A percentile compares a stretch with the other conserved stretches of the same genome.
These are phyloP conservation scores for Fragum fragum DNA, from an alignment of 2,888 invertebrate genomes.

Conservation along the genomic window DNA sequence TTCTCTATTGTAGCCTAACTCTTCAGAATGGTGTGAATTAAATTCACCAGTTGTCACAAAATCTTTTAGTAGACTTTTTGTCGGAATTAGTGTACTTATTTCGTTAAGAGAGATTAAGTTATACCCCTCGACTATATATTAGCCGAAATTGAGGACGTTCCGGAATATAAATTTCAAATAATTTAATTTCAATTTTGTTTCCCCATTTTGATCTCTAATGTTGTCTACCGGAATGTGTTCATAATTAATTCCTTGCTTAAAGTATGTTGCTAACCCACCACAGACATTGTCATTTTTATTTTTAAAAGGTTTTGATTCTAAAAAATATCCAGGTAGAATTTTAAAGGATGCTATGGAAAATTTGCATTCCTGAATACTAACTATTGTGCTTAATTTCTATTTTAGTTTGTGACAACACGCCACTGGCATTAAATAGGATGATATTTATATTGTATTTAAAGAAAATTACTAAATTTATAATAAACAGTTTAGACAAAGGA, in stretches of 20 bases:
- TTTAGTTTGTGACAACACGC: not conserved
- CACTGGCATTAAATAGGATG: not conserved
- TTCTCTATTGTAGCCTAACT: not conserved
- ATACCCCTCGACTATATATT: no score
- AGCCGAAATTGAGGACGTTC: not conserved
- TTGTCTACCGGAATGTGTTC: not conserved
- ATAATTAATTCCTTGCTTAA: not conserved
- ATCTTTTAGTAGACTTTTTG: not conserved
- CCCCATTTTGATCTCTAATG: constrained; percentile 14
- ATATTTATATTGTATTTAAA: not conserved
- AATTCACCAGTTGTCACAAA: no score
- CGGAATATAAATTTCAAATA: constrained; percentile 4
- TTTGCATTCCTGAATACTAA: constrained; percentile 11
- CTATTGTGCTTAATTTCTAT: not conserved
- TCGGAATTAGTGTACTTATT: not conserved
- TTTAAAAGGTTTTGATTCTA: not conserved
- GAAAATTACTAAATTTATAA: not conserved
- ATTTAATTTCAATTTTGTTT: not conserved
- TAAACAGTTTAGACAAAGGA: no score
- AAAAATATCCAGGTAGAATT: not conserved
- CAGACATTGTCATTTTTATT: no score
- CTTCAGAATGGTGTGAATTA: constrained; percentile 13
- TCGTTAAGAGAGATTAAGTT: not conserved
- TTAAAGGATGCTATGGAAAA: not conserved
- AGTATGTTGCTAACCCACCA: no score